Evolutionary conservation across 2,113 vertebrate species (phyloP), one percentile per base, ranked within the genome.

Genomic region (Candoia aspera): DNA sequence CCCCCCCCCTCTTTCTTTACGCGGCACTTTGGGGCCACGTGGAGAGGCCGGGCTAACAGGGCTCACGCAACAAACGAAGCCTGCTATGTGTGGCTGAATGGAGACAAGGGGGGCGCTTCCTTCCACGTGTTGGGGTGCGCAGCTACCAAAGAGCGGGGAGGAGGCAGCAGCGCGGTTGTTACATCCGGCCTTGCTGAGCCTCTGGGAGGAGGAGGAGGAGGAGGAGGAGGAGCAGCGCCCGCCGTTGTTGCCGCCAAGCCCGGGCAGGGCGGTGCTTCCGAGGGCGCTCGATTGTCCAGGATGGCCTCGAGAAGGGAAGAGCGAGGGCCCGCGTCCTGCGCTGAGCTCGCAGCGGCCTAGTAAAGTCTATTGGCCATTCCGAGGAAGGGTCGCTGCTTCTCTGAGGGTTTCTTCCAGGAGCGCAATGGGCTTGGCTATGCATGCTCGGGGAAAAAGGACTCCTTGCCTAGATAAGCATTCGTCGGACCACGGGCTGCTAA

Each of bases 21-120:
- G 86, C 55, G n/a, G 19, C 24, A 87, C 2, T 33, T 87, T 10
- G 24, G 85, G 88, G 90, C 93, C 93, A 95, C 94, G 93, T 95
- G 94, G 94, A 94, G 93, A 84, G 49, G 79, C 49, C 13, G 90
- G 57, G 6, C 12, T 1, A 13, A 59, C 42, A 15, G 11, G 88
- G 29, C 15, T 23, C 53, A 10, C 26, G 90, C 79, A 55, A 54
- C 88, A 4, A 9, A 24, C 19, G 55, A 10, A 59, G 37, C 13
- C 23, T 15, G 57, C 26, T 19, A 19, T 21, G 57, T 53, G 73
- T 19, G 54, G 89, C 8, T n/a, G 2, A 6, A 54, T 10, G 46
- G 29, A 60, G 73, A 49, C 1, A 2, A 15, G 89, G 6, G 23
- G 19, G 10, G 59, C 26, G 64, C 53, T 79, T 57, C 33, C 55